Base-by-base conservation (phyloP, 2,888 invertebrate species). In the Drosophila stalkeri region DNA sequence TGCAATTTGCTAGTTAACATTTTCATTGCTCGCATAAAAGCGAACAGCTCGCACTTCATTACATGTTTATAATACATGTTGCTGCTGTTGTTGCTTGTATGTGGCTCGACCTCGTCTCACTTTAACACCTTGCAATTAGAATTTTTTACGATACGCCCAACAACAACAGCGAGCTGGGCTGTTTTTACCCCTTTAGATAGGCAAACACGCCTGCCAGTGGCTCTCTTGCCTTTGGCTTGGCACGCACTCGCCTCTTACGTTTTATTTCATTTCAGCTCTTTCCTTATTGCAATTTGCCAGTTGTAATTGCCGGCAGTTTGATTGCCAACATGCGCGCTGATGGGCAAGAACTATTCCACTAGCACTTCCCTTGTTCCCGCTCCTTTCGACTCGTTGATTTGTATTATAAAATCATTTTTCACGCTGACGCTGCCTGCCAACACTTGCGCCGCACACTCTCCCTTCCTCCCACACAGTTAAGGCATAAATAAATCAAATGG, bases 341-440 rank as follows among this genome's bases (percentile, higher is more conserved):
- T 80, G 77, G 80, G 16, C 47, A 16, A 18, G 33, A 73, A 63
- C 78, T 63, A 76, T 65, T 64, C 52, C 67, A 12, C 41, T n/a
- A 39, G 39, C 39, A n/a, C 4, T n/a, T n/a, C 39, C n/a, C n/a
- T n/a, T n/a, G 3, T 8, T 33, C 16, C 39, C 1, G 44, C 56
- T 49, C 49, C 6, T 18, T 31, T 23, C 37, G 56, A 55, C 64
- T 74, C 65, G 59, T 71, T 78, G 74, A 81, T 81, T 74, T 85
- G 66, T 84, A 71, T 85, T 81, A 81, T 81, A 82, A 84, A 81
- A 85, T 85, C 64, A 85, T 78, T 84, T 79, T 81, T 81, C 79
- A 85, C 75, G 63, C 85, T 68, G 39, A 75, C 80, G 43, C 65
- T 20, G 65, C 65, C 67, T 33, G 55, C 55, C 62, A 64, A 43